Percentiles rank a stretch among this genome's conserved stretches.
Evolutionary conservation across 2,888 invertebrate species (phyloP).

Genomic region (Pyralis farinalis): DNA sequence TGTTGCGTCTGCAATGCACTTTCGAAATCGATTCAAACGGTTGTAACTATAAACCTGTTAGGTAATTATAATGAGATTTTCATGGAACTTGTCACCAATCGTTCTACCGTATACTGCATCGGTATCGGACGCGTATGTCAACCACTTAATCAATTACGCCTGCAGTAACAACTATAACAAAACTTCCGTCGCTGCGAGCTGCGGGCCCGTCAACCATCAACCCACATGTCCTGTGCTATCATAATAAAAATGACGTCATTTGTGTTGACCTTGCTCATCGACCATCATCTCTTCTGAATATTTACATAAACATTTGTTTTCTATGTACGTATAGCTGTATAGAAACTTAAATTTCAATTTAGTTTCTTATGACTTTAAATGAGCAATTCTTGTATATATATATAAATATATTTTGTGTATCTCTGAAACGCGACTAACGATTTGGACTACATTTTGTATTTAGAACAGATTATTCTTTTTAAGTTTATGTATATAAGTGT

Average conservation of each 20-base stretch:
- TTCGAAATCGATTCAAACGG: conserved; percentile 19
- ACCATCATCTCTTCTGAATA: conserved; percentile 47
- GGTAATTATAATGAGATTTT: conserved; percentile 6
- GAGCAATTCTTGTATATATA: no score
- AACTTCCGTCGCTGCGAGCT: conserved; percentile 39
- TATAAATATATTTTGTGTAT: no score
- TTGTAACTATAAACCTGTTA: conserved; percentile 30
- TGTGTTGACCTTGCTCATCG: conserved; percentile 50
- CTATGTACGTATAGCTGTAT: no score
- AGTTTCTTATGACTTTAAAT: no score
- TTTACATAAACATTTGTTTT: conserved; percentile 11
- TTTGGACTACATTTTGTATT: no score
- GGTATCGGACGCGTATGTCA: conserved; percentile 22
- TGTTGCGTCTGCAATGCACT: neutral
- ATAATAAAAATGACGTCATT: conserved; percentile 62
- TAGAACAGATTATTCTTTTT: no score
- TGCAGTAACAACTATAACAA: conserved; percentile 21
- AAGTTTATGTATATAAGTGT: no score
- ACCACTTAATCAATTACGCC: conserved; percentile 64
- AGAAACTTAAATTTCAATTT: no score
- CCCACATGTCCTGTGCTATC: conserved; percentile 62
- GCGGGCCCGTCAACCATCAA: conserved; percentile 25
- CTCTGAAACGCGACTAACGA: no score
- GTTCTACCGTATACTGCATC: conserved; percentile 27
- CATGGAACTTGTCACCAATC: conserved; percentile 41